phyloP scores from a whole-genome alignment of 1,140 invertebrate genomes.

The Eumaeus atala region DNA sequence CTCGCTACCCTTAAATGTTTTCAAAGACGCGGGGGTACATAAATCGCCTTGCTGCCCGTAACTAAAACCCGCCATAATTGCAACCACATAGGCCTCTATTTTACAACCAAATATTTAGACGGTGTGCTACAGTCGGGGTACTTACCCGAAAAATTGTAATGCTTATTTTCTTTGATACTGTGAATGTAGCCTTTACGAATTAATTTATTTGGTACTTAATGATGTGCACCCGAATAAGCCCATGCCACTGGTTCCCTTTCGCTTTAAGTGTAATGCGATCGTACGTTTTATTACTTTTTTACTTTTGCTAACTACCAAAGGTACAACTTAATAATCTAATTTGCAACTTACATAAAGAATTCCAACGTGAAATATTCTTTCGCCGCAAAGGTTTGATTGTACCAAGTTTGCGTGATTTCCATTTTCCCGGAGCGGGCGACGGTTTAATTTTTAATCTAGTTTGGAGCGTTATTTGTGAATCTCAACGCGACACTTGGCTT shows the following conservation, averaged over 20 bases:
- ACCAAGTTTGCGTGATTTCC: not conserved
- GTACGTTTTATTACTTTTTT: no score
- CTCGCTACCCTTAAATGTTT: no score
- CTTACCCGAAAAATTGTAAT: no score
- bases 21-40: constrained; percentile 20
- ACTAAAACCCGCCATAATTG: constrained; percentile 49
- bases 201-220: no score
- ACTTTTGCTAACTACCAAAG: no score
- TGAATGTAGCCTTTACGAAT: no score
- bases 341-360: not conserved
- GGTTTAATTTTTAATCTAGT: constrained; percentile 28
- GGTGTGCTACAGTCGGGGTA: constrained; percentile 2
- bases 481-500: constrained; percentile 26
- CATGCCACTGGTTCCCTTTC: no score
- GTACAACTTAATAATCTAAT: not conserved
- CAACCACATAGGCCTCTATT: constrained; percentile 44
- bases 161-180: no score
- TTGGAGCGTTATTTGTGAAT: constrained; percentile 28
- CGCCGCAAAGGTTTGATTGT: constrained; percentile 4
- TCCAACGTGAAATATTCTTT: not conserved
- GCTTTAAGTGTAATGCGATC: no score
- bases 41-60: constrained; percentile 31
- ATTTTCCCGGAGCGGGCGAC: constrained; percentile 12
- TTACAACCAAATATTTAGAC: constrained; percentile 24
- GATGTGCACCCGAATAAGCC: no score